Evolutionary conservation across 2,797 vertebrate genomes (phyloP).

Genomic region (Euthynnus affinis): DNA sequence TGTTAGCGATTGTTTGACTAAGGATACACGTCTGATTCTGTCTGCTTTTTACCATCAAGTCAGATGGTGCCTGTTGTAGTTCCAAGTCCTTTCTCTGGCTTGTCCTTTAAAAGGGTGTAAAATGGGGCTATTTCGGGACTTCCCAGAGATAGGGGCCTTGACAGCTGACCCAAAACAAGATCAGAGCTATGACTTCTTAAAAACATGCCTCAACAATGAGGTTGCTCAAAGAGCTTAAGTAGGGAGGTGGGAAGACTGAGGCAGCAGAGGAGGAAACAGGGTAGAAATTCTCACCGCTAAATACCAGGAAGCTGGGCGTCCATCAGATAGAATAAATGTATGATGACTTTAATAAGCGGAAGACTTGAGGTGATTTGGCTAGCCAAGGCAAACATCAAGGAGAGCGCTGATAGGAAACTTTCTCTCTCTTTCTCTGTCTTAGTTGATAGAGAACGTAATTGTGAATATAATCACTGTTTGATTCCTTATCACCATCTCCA

Average conservation of each 20-base stretch:
- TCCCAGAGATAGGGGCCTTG: slow-evolving; percentile 79
- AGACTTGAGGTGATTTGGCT: slow-evolving; percentile 77
- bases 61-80: slow-evolving; percentile 58
- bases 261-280: slow-evolving; percentile 53
- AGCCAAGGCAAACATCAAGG: slow-evolving; percentile 88
- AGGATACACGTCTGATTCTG: slow-evolving; percentile 66
- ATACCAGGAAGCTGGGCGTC: slow-evolving; percentile 84
- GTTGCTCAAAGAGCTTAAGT: slow-evolving; percentile 51
- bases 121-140: slow-evolving; percentile 80
- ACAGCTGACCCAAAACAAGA: slow-evolving; percentile 77
- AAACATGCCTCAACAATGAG: slow-evolving; percentile 79
- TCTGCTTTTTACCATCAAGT: slow-evolving; percentile 66
- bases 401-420: slow-evolving; percentile 81
- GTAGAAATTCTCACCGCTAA: slow-evolving; percentile 69
- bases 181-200: slow-evolving; percentile 66
- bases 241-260: slow-evolving; percentile 39
- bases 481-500: slow-evolving; percentile 82
- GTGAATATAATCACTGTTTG: slow-evolving; percentile 82
- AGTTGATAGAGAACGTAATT: slow-evolving; percentile 79
- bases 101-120: slow-evolving; percentile 74
- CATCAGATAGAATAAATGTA: slow-evolving; percentile 82
- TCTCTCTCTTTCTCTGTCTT: slow-evolving; percentile 46
- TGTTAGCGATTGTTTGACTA: slow-evolving; percentile 67
- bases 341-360: slow-evolving; percentile 85
- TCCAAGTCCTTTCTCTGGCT: slow-evolving; percentile 62